Evolutionary conservation across 2,113 vertebrate genomes (phyloP).

Genomic region (Nesogale talazaci): DNA sequence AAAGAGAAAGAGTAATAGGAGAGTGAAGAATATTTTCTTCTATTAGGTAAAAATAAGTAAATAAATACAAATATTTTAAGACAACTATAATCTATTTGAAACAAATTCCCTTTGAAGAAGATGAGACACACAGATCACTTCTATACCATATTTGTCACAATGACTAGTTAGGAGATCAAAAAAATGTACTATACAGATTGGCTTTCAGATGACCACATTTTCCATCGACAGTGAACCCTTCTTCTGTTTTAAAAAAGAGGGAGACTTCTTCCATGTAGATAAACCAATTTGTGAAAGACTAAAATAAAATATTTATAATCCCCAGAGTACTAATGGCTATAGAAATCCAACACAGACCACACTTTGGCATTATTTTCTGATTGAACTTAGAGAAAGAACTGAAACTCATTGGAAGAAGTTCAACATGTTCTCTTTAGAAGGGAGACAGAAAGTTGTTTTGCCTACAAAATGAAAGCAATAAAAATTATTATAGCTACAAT

Average conservation of each 20-base stretch:
- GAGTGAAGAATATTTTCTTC: not conserved
- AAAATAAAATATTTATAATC: not conserved
- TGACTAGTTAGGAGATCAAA: not conserved
- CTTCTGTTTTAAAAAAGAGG: not conserved
- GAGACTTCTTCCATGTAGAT: not conserved
- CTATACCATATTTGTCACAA: not conserved
- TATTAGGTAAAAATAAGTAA: not conserved
- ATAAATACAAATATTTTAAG: not conserved
- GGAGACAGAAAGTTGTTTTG: not conserved
- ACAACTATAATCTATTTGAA: slow-evolving; percentile 12
- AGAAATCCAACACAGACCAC: not conserved
- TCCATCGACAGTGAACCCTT: not conserved
- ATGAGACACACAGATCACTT: not conserved
- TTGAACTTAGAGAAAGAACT: slow-evolving; percentile 26
- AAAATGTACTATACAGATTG: not conserved
- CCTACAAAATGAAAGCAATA: slow-evolving; percentile 32
- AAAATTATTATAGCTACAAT: not conserved
- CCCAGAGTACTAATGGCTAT: not conserved
- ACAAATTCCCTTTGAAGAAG: not conserved
- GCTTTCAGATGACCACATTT: not conserved
- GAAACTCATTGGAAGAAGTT: slow-evolving; percentile 1
- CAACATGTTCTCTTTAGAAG: slow-evolving; percentile 31
- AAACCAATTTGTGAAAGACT: not conserved
- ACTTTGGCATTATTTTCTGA: not conserved
- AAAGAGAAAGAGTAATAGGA: not conserved